These are phyloP conservation scores for Pipistrellus kuhlii DNA, from an alignment of 2,797 vertebrate genomes.

Conservation along the genomic window DNA sequence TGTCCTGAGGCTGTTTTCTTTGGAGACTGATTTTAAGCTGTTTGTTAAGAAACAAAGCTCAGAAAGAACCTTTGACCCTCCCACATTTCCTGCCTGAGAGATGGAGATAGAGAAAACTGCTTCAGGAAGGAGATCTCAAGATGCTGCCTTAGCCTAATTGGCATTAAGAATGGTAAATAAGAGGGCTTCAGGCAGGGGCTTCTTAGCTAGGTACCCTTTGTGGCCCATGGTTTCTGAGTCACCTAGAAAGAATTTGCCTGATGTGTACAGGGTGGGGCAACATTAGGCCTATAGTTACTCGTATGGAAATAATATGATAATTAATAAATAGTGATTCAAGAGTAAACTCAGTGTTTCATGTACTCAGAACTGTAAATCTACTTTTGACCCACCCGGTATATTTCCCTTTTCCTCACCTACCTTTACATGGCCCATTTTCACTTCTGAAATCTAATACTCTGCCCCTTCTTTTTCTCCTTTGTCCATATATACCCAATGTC, in stretches of 20 bases:
- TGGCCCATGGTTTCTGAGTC: neutral
- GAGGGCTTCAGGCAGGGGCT: neutral
- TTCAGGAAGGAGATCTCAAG: neutral
- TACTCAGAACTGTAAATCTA: neutral
- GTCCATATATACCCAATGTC: neutral
- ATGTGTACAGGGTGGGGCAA: neutral
- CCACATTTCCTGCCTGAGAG: neutral
- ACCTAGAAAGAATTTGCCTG: neutral
- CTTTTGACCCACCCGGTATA: neutral
- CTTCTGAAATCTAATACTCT: neutral
- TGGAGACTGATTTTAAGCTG: neutral
- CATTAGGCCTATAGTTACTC: too few relatives aligned
- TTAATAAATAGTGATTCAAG: neutral
- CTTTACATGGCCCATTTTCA: neutral
- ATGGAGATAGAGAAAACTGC: neutral
- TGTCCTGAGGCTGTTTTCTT: neutral
- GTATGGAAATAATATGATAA: neutral
- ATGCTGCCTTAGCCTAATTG: neutral
- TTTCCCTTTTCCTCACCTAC: neutral
- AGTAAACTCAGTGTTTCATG: neutral
- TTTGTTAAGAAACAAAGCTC: neutral
- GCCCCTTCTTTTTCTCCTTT: neutral
- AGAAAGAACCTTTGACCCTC: neutral
- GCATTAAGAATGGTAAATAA: neutral
- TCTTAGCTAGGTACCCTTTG: neutral